Evolutionary conservation across 2,797 vertebrate genomes (phyloP), one percentile per base, ranked within the genome.

Genomic region (Semaprochilodus insignis): DNA sequence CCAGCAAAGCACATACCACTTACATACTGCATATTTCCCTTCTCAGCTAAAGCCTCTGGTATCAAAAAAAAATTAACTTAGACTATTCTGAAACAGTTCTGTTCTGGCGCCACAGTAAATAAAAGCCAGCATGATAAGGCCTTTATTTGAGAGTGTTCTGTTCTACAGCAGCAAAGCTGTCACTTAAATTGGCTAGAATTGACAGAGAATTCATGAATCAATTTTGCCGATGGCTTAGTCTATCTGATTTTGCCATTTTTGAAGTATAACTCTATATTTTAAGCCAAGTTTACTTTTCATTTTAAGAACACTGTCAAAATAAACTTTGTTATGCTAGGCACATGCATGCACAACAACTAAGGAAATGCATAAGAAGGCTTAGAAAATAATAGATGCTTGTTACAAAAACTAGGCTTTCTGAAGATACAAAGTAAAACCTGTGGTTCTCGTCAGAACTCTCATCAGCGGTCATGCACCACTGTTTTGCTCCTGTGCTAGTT

Each of bases 1-100:
- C 82, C 83, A 83, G 77, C 73, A 89, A 84, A 84, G 78, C 60
- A 75, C 83, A 87, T 77, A 78, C 36, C 80, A 23, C 65, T 80
- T 77, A 62, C 74, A 77, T 40, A 77, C 74, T 88, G 73, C 85
- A 85, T 74, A 80, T 69, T 81, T 73, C 70, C 34, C 55, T 69
- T 13, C 62, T 25, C 34, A 79, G 77, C 16, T 77, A 80, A 59
- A 84, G 71, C 67, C 79, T 81, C 67, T 65, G 55, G 31, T 82
- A 81, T 78, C 40, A 69, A 69, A 66, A 78, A 83, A 76, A 69
- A 62, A 82, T 15, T 51, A 15, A 54, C 16, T 19, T 15, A 6
- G 51, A 60, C 25, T 52, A 6, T 16, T 77, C 69, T 16, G 74
- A 79, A 74, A 23, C 40, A 52, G 55, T 36, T 25, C 71, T 17